These are phyloP conservation scores for Lutraria lutraria DNA, from an alignment of 2,888 invertebrate genomes.

Conservation along the genomic window DNA sequence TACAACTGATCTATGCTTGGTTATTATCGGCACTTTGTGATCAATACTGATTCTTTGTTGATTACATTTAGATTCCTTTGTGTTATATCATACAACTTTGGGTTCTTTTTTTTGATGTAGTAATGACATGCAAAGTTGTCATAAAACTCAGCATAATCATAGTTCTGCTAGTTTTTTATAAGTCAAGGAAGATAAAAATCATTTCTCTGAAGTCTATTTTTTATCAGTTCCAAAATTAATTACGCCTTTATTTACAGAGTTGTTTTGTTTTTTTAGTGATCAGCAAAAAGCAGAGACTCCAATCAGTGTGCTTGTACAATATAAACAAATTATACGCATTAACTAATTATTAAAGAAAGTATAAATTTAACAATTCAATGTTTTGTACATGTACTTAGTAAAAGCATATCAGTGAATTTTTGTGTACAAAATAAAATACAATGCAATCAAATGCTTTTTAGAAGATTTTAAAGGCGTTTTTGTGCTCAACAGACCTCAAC, in stretches of 20 bases:
- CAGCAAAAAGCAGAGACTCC: neutral
- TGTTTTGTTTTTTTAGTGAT: constrained; percentile 22
- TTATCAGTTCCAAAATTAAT: neutral
- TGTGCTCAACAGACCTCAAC: neutral
- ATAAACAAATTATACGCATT: too few species aligned
- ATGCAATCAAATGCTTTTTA: neutral
- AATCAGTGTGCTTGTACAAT: too few species aligned
- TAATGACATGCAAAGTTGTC: constrained; percentile 35
- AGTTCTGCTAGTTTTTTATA: neutral
- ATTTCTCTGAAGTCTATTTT: neutral
- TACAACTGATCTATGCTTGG: constrained; percentile 16
- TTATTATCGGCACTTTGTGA: constrained; percentile 22
- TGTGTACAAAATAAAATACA: neutral
- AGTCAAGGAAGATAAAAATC: too few species aligned
- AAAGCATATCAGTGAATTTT: neutral
- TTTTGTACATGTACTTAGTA: too few species aligned
- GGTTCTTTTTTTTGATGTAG: constrained; percentile 26
- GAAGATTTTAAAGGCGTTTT: neutral
- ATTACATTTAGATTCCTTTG: constrained; percentile 1
- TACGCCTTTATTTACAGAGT: neutral
- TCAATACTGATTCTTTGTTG: constrained; percentile 19
- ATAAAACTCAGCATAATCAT: constrained; percentile 31
- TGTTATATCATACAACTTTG: constrained; percentile 35
- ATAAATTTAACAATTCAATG: too few species aligned
- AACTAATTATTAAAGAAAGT: too few species aligned